Percentiles rank a stretch among this genome's conserved stretches.
Conservation (phyloP, 2,113 vertebrate genomes). For the Limanda limanda region DNA sequence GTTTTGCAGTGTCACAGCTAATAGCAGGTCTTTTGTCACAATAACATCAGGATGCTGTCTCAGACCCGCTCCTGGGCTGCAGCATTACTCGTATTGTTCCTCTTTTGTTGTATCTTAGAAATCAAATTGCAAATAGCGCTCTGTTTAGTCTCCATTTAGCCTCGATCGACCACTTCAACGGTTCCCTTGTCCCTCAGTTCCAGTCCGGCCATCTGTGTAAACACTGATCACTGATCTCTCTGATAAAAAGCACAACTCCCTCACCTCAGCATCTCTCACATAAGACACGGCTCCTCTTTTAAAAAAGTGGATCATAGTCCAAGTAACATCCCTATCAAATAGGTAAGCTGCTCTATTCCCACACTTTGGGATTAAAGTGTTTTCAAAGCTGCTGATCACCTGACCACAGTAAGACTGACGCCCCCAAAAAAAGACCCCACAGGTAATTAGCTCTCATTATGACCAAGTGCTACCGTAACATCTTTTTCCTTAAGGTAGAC, state of each 20-base stretch:
- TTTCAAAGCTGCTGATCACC: not conserved
- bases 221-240: conserved; percentile 21
- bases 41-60: not conserved
- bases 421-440: too few species aligned
- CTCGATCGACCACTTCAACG: not conserved
- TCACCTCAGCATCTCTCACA: conserved; percentile 18
- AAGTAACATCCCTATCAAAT: too few species aligned
- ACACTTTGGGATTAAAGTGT: not conserved
- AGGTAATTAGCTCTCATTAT: not conserved
- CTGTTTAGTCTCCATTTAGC: conserved; percentile 4
- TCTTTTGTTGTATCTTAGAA: not conserved
- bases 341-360: too few species aligned
- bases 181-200: not conserved
- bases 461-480: too few species aligned
- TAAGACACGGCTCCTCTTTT: not conserved
- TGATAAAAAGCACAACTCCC: conserved; percentile 2
- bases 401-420: not conserved
- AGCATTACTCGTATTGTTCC: not conserved
- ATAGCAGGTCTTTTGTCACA: not conserved
- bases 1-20: too few species aligned
- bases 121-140: not conserved
- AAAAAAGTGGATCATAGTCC: not conserved
- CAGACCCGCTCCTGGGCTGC: not conserved
- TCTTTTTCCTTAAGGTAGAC: too few species aligned
- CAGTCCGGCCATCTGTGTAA: conserved; percentile 30